Base-by-base conservation (phyloP, 2,888 invertebrate genomes). In the Deroplatys truncata region DNA sequence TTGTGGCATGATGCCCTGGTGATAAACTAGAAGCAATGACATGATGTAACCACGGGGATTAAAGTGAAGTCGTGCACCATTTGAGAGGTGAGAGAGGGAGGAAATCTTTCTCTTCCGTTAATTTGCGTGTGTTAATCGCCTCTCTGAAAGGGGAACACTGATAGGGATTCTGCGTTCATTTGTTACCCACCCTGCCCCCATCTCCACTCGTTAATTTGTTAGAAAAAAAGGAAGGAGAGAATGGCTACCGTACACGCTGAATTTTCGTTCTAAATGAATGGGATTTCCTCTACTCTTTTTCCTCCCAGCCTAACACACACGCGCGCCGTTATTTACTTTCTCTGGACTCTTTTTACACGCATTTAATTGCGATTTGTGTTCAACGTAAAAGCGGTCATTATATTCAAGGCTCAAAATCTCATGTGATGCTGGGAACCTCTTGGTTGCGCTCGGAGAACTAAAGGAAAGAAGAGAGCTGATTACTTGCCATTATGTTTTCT, bases 41-140 rank as follows among this genome's bases (percentile, higher is more conserved):
- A 25, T 72, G 56, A 25, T 16, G 56, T 72, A 72, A 72, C 56
- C 56, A 15, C 25, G 15, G 56, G 56, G 56, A 72, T 72, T 72
- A 72, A 16, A 72, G 56, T 72, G 25, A 72, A 72, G 56, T 72
- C 25, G 56, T 25, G 20, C 56, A 72, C 82, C 86, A 28, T 29
- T 86, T 86, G 86, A 82, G 86, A 86, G 86, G 86, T 20, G 86
- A 20, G 56, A 28, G 56, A 72, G 49, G 56, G 83, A 43, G 83
- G 31, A 25, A 29, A 31, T 89, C 56, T 82, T 88, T 83, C 88
- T 89, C 88, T 89, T 85, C 88, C 86, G 85, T 88, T 89, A 88
- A 89, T 88, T 89, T 89, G 88, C 88, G 85, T 89, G 89, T 88
- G 89, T 89, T 89, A 88, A 89, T 89, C 89, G 88, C 87, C 72